Evolutionary conservation across 2,888 invertebrate genomes (phyloP), one percentile per base, ranked within the genome.

Genomic region (Papilio demoleus): DNA sequence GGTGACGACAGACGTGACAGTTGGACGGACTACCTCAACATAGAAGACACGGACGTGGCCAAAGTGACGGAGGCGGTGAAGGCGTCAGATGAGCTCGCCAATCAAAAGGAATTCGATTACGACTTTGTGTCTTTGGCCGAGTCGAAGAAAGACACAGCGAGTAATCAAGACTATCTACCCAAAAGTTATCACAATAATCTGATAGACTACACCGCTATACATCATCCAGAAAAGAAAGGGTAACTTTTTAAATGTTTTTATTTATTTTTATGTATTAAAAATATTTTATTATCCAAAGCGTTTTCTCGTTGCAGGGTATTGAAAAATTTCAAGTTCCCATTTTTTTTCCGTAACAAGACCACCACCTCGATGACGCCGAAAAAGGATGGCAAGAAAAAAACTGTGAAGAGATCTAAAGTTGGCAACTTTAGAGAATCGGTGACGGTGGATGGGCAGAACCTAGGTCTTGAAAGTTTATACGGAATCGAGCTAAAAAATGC

Each of bases 281-380:
- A 65, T 53, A 60, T 60, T 61, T 65, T 65, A 63, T 47, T 67
- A 70, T 31, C 27, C 68, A 63, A 61, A 40, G 40, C 2, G 24
- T 53, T 75, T 60, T 83, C 83, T 63, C 79, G n/a, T 68, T 68
- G 19, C 68, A 89, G 88, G 68, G 71, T 80, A 1, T 78, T 83
- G 34, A 81, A 77, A 73, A 71, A 76, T n/a, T 77, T 86, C 72
- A 87, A 77, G 74, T 73, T 89, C 71, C 89, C 90, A 81, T 88
- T 88, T 88, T 89, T 89, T 87, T 88, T 82, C 83, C 87, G 72
- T 87, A 81, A 82, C 17, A 83, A 83, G 75, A 70, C 75, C 38
- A 77, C 65, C 14, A 68, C 72, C 63, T 67, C 67, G 34, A 78
- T 65, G 40, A 78, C 79, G 40, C 36, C 73, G 0, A 84, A 81